Evolutionary conservation across 2,113 vertebrate genomes (phyloP), one percentile per base, ranked within the genome.

Genomic region (Empidonax traillii): DNA sequence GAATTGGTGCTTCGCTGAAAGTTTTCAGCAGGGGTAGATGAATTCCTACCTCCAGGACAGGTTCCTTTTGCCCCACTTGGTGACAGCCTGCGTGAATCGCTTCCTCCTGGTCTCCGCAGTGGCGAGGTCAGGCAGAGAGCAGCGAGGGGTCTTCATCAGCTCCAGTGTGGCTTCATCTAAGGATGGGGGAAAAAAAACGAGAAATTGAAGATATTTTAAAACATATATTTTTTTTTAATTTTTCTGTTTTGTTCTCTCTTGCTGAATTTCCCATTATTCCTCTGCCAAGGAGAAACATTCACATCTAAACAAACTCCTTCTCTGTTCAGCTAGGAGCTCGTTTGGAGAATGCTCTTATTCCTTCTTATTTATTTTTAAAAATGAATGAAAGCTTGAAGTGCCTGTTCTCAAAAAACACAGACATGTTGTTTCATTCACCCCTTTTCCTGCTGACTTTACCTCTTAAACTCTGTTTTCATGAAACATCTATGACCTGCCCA

Each of bases 141-240:
- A 99, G 68, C 99, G 99, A 20, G 99, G 99, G 2, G 99, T 99
- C 96, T 98, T 99, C 99, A 99, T 99, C 61, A 99, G 97, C 8
- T 98, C 97, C 92, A 99, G 86, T 0, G 99, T 99, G 87, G 98
- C 99, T 95, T 98, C 98, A 8, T 99, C 99, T 99, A 63, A 21
- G 43, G 44, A 55, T 33, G 35, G 24, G 35, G 39, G 12, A 13
- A 41, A 31, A 58, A 82, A 27, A 30, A 39, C 8, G 39, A 69
- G 39, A 62, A 74, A 87, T 52, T 37, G 37, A 66, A 28, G 52
- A 8, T 19, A 41, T 18, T 78, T 82, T 52, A 41, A 68, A 80
- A 14, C 2, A 4, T 13, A 15, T 7, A 11, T 16, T 67, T 61
- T 88, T 67, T 61, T 88, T 30, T 0, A 59, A 72, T 55, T 30